Evolutionary conservation across 2,888 invertebrate species (phyloP).

Genomic region (Stenurella melanura): DNA sequence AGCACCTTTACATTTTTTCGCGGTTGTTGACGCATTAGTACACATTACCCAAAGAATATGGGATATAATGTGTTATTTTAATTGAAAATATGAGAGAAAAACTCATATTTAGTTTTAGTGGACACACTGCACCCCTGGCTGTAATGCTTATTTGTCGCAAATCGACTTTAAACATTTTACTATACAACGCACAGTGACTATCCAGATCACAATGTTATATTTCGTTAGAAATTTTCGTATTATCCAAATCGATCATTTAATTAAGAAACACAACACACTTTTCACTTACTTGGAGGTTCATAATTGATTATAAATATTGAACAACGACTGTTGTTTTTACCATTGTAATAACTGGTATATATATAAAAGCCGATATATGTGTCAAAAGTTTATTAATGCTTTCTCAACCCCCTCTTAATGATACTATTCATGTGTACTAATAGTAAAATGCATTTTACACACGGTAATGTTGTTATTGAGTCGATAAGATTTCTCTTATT

Average conservation of each 20-base stretch:
- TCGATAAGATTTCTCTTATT: conserved; percentile 48
- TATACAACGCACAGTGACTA: too few species aligned
- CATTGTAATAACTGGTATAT: conserved; percentile 57
- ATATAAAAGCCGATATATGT: conserved; percentile 58
- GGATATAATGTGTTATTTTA: too few species aligned
- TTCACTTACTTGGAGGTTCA: conserved; percentile 69
- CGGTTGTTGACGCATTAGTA: too few species aligned
- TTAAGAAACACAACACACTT: conserved; percentile 51
- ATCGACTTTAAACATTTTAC: too few species aligned
- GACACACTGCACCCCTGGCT: too few species aligned
- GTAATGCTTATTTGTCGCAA: too few species aligned
- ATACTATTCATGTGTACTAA: conserved; percentile 42
- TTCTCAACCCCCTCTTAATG: conserved; percentile 60
- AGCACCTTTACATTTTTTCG: too few species aligned
- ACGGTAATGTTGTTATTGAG: conserved; percentile 46
- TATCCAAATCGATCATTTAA: background rate
- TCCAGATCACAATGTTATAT: background rate
- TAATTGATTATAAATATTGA: conserved; percentile 61
- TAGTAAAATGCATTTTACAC: conserved; percentile 54
- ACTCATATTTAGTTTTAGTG: too few species aligned
- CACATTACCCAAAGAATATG: too few species aligned
- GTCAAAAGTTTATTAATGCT: conserved; percentile 61
- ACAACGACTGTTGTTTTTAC: conserved; percentile 65
- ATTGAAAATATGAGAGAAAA: too few species aligned
- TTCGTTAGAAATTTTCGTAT: background rate